Evolutionary conservation across 2,797 vertebrate species (phyloP).

Genomic region (Dendrocincla fuliginosa): DNA sequence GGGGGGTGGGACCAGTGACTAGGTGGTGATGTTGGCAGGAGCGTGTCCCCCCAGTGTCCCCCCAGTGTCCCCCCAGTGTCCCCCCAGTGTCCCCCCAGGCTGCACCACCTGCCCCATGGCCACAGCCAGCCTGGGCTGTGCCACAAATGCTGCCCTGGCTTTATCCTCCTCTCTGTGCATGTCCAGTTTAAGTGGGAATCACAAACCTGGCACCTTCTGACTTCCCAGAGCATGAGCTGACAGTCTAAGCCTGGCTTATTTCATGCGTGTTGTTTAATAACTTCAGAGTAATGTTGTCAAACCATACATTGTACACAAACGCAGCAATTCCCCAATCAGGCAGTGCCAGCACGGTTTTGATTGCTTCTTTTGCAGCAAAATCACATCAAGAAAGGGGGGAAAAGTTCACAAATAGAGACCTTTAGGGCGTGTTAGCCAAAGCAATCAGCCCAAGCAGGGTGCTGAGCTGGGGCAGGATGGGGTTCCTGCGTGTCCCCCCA

Average conservation of each 20-base stretch:
- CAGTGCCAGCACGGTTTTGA: background rate
- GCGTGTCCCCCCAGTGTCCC: background rate
- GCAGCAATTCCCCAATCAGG: background rate
- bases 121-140: background rate
- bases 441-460: background rate
- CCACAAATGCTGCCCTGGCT: background rate
- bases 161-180: background rate
- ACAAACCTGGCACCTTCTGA: background rate
- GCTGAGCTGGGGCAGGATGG: background rate
- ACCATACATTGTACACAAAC: fast-evolving
- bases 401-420: background rate
- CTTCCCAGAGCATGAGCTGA: background rate
- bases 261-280: background rate
- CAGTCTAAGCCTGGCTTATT: background rate
- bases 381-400: background rate
- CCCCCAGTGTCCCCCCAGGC: background rate
- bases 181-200: background rate
- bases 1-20: background rate
- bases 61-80: background rate
- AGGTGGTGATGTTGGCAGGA: background rate
- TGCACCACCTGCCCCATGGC: background rate
- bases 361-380: background rate
- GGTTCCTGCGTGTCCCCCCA: background rate
- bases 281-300: background rate
- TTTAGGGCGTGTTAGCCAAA: fast-evolving